Percentiles rank a stretch among this genome's conserved stretches.
Evolutionary conservation across 2,113 vertebrate species (phyloP).

Genomic region (Callipepla californica): DNA sequence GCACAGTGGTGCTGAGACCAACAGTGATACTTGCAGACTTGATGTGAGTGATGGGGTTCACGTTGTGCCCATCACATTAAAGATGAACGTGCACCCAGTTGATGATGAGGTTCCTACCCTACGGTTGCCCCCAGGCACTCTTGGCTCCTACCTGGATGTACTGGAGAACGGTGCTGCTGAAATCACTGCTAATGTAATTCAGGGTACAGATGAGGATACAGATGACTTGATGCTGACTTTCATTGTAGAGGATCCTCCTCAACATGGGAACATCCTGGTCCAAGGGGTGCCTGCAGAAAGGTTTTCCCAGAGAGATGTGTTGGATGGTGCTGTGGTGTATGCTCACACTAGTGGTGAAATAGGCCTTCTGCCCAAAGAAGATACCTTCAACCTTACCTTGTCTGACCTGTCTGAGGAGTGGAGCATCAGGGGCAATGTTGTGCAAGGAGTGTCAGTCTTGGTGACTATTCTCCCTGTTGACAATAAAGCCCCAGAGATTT

Average conservation of each 20-base stretch:
- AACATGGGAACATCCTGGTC: constrained; percentile 87
- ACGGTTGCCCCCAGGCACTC: constrained; percentile 85
- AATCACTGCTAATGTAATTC: constrained; percentile 90
- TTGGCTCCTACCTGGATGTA: constrained; percentile 91
- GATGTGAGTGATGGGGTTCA: constrained; percentile 93
- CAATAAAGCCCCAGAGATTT: constrained; percentile 88
- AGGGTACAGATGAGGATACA: constrained; percentile 84
- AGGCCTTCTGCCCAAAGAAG: constrained; percentile 85
- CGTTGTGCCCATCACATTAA: constrained; percentile 89
- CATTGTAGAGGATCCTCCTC: constrained; percentile 87
- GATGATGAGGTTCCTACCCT: constrained; percentile 85
- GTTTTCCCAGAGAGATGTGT: constrained; percentile 92
- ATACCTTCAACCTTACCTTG: constrained; percentile 92
- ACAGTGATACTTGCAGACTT: constrained; percentile 84
- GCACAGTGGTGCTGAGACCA: constrained; percentile 86
- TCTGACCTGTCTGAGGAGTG: constrained; percentile 92
- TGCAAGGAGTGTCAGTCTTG: constrained; percentile 88
- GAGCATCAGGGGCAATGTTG: constrained; percentile 85
- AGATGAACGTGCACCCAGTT: constrained; percentile 84
- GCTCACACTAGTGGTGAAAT: constrained; percentile 91
- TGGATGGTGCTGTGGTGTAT: constrained; percentile 91
- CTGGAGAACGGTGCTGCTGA: constrained; percentile 91
- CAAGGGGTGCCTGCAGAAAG: constrained; percentile 82
- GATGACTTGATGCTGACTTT: constrained; percentile 94
- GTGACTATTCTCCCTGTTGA: constrained; percentile 95